phyloP scores from a whole-genome alignment of 1,140 invertebrate genomes.

The Ericerus pela region DNA sequence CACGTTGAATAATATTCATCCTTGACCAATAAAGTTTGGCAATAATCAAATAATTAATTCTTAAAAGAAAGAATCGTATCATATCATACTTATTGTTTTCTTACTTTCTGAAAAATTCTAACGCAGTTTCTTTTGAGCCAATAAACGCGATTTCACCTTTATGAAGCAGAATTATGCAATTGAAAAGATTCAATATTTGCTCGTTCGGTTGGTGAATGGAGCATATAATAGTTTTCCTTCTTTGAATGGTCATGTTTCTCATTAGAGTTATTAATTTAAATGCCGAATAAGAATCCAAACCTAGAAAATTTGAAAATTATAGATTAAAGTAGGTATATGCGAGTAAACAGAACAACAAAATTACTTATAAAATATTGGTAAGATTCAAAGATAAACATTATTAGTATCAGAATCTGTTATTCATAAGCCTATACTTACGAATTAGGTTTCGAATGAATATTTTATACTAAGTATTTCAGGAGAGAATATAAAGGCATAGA shows the following conservation, averaged over 20 bases:
- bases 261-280: conserved; percentile 66
- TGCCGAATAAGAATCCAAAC: conserved; percentile 84
- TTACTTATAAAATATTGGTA: neutral
- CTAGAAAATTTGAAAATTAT: conserved; percentile 23
- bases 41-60: no score
- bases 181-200: conserved; percentile 75
- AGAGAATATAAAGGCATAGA: no score
- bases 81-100: neutral
- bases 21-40: no score
- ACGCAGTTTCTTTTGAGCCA: conserved; percentile 53
- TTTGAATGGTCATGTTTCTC: conserved; percentile 39
- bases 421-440: no score
- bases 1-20: no score
- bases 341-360: neutral
- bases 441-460: no score
- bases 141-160: conserved; percentile 80
- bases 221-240: conserved; percentile 75
- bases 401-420: no score
- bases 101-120: conserved; percentile 66
- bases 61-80: no score
- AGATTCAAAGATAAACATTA: neutral
- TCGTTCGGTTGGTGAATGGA: conserved; percentile 97
- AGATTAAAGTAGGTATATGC: neutral
- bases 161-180: conserved; percentile 68
- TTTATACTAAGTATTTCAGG: no score